These are phyloP conservation scores for Alces alces DNA, from an alignment of 2,113 vertebrate genomes.

Conservation along the genomic window DNA sequence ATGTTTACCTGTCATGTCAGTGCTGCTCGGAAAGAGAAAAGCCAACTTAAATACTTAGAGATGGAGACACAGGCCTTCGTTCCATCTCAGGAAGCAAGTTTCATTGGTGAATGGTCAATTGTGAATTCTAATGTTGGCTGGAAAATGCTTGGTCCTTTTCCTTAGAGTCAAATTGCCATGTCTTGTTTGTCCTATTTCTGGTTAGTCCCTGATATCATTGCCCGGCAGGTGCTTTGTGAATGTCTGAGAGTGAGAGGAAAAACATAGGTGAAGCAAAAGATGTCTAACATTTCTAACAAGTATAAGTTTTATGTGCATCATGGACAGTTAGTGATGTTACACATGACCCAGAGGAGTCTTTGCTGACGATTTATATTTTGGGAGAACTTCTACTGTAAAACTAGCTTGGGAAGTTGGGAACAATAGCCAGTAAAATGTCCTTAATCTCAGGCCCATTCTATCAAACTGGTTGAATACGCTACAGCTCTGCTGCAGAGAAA, in stretches of 20 bases:
- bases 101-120: background rate
- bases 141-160: background rate
- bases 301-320: background rate
- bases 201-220: background rate
- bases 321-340: background rate
- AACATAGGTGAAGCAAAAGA: background rate
- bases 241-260: background rate
- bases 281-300: background rate
- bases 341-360: background rate
- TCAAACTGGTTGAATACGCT: accelerated
- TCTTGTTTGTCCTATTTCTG: background rate
- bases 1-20: background rate
- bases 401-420: background rate
- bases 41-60: background rate
- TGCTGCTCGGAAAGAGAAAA: background rate
- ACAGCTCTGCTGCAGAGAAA: background rate
- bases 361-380: background rate
- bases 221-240: background rate
- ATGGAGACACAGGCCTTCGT: background rate
- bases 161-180: background rate
- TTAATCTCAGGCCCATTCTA: background rate
- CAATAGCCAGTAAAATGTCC: background rate
- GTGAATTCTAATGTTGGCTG: background rate
- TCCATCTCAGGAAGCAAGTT: background rate
- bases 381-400: background rate